phyloP scores from a whole-genome alignment of 2,888 invertebrate species.

The Labia minor region DNA sequence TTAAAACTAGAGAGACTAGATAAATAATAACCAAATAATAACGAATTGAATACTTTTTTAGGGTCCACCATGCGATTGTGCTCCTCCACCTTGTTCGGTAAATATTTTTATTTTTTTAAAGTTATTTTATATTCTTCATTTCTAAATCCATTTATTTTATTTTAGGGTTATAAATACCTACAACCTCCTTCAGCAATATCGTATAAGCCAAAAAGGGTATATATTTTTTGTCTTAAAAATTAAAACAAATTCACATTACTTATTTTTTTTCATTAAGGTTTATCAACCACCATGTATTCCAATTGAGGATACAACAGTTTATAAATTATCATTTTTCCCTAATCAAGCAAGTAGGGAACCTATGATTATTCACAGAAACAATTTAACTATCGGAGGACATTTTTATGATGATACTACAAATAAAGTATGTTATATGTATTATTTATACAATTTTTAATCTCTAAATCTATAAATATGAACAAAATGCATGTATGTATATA shows the following conservation, averaged over 20 bases:
- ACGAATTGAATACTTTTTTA: background rate
- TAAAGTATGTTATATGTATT: too few species aligned
- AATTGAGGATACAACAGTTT: background rate
- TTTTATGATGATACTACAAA: background rate
- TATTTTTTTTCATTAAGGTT: background rate
- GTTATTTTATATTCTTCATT: background rate
- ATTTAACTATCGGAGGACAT: background rate
- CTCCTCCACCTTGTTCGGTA: conserved; percentile 1
- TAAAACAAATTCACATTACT: background rate
- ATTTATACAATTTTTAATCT: too few species aligned
- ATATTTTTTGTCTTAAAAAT: background rate
- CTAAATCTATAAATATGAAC: too few species aligned
- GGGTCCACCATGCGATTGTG: background rate
- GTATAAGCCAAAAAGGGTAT: background rate
- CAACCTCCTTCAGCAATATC: background rate
- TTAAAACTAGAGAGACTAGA: too few species aligned
- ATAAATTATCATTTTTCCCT: background rate
- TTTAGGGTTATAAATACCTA: background rate
- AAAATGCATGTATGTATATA: too few species aligned
- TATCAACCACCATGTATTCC: background rate
- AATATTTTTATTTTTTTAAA: background rate
- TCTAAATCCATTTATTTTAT: background rate
- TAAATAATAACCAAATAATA: too few species aligned
- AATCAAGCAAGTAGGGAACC: background rate
- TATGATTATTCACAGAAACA: background rate